Conservation (phyloP, 92 coral and sea anemone genomes). For the Desmophyllum pertusum region DNA sequence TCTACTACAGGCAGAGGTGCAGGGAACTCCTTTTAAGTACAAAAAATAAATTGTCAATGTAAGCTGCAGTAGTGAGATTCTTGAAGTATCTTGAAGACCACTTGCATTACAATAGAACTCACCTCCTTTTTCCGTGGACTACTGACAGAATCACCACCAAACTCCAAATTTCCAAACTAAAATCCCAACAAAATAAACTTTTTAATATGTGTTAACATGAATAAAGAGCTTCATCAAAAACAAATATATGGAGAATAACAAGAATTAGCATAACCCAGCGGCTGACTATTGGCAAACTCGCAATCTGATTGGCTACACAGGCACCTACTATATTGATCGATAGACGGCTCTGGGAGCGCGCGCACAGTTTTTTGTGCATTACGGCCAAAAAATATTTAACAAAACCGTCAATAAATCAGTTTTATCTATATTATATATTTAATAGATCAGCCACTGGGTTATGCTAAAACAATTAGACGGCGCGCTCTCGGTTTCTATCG, state of each 20-base stretch:
- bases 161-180: slow-evolving; percentile 97
- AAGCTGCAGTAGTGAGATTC: not conserved
- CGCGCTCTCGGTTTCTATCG: no score
- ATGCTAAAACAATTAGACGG: no score
- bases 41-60: not conserved
- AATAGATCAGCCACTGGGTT: no score
- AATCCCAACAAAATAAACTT: not conserved
- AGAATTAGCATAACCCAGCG: no score
- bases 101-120: not conserved
- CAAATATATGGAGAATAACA: not conserved
- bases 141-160: slow-evolving; percentile 86
- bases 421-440: no score
- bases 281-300: no score
- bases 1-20: slow-evolving; percentile 34
- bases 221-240: not conserved
- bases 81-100: not conserved
- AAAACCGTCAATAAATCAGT: no score
- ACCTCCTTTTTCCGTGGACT: slow-evolving; percentile 69
- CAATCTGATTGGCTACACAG: no score
- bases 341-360: no score
- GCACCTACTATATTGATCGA: no score
- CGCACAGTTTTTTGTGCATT: no score
- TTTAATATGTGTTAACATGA: not conserved
- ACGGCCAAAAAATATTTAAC: no score
- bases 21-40: slow-evolving; percentile 28